These are phyloP conservation scores for Tarsius wallacei DNA, from an alignment of 2,797 vertebrate species.

Conservation along the genomic window DNA sequence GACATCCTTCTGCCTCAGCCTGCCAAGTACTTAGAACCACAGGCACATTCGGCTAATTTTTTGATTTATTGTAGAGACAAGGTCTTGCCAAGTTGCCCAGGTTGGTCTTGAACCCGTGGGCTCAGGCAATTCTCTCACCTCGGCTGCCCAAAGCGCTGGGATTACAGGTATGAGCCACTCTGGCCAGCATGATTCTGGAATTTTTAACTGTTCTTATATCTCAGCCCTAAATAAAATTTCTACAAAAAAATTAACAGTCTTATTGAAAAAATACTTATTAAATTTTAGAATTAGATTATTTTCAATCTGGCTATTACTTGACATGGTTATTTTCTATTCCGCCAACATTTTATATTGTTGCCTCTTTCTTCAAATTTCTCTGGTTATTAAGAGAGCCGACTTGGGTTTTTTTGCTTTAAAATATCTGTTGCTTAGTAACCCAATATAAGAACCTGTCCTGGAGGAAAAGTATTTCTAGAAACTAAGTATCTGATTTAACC, in stretches of 20 bases:
- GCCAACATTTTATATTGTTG: neutral
- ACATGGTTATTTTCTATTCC: neutral
- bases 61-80: no score
- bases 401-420: neutral
- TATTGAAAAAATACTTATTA: neutral
- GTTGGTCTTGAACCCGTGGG: no score
- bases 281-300: neutral
- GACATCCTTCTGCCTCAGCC: no score
- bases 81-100: no score
- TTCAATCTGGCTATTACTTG: neutral
- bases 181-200: neutral
- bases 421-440: neutral
- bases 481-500: conserved; percentile 57
- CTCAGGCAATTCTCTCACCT: no score
- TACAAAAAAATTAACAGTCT: neutral
- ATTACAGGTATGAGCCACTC: neutral
- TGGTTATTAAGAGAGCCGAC: neutral
- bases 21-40: no score
- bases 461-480: conserved; percentile 42
- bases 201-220: neutral
- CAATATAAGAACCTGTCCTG: conserved; percentile 21
- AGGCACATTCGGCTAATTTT: no score
- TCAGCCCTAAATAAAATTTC: neutral
- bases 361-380: conserved; percentile 27
- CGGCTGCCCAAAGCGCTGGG: no score